Evolutionary conservation across 1,140 invertebrate species (phyloP), one percentile per base, ranked within the genome.

Genomic region (Leptopilina clavipes): DNA sequence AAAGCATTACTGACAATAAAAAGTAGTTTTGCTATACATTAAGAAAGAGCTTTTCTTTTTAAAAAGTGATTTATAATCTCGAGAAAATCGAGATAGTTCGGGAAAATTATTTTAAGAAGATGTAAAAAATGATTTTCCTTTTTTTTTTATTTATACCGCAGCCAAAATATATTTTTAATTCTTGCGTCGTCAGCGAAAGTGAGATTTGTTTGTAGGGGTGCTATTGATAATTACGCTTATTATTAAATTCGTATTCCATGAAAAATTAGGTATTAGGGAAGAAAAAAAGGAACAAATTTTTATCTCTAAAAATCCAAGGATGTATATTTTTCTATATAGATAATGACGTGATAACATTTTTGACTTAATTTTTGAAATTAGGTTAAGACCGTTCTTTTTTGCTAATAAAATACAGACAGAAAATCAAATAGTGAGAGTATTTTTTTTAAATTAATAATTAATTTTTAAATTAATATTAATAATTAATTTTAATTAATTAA

Each of bases 11-110:
- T 12, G 11, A 25, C 22, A 65, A 31, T 81, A 81, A 81, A 79
- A 77, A 74, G 79, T 31, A 77, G 70, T 81, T 81, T 79, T 70
- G 77, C 77, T 31, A 2, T 31, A 31, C 5, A 31, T 31, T 31
- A 31, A 31, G 25, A 31, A 31, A 31, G 25, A 31, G 25, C 5
- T 31, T 31, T 31, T 31, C 25, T 31, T 31, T n/a, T 31, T 5
- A 31, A 31, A 31, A 5, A 31, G 25, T 31, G 5, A 31, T 31
- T 31, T 31, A 31, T 14, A 48, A n/a, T n/a, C n/a, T n/a, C n/a
- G n/a, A n/a, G 2, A 48, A 48, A 48, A 14, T 48, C 43, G 12
- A 44, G 43, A 11, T 3, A 14, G 12, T 9, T 44, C 1, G 12
- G 9, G 12, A 9, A 44, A 44, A 14, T 44, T 44, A 44, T 5